Conservation (phyloP, 2,888 invertebrate genomes). For the Tachina lurida region DNA sequence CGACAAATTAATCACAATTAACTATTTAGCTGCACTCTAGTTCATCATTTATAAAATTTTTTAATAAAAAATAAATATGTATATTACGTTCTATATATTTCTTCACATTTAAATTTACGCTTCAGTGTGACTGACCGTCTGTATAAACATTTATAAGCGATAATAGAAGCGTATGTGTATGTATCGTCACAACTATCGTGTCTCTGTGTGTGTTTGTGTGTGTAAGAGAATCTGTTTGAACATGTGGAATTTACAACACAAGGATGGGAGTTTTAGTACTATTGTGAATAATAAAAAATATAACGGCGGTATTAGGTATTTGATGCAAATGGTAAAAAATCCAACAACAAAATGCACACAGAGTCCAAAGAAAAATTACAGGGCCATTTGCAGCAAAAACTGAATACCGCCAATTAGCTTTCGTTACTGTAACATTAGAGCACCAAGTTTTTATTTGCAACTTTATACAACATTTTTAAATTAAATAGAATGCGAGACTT, state of each 20-base stretch:
- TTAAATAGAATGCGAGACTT: too few species aligned
- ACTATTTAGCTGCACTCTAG: slow-evolving; percentile 63
- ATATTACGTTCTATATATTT: slow-evolving; percentile 9
- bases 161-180: slow-evolving; percentile 44
- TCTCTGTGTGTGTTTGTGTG: neutral
- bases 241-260: neutral
- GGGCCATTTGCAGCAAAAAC: too few species aligned
- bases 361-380: too few species aligned
- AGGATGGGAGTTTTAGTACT: neutral
- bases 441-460: too few species aligned
- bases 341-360: too few species aligned
- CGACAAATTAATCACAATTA: slow-evolving; percentile 72
- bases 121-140: slow-evolving; percentile 19
- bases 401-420: too few species aligned
- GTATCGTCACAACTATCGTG: slow-evolving; percentile 38
- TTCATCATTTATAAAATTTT: slow-evolving; percentile 24
- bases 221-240: neutral
- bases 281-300: too few species aligned
- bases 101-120: slow-evolving; percentile 1
- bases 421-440: too few species aligned
- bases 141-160: slow-evolving; percentile 30
- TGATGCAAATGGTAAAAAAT: too few species aligned
- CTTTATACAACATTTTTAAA: too few species aligned
- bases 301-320: too few species aligned
- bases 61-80: slow-evolving; percentile 1